Evolutionary conservation across 1,140 invertebrate species (phyloP).

Genomic region (Nephotettix cincticeps): DNA sequence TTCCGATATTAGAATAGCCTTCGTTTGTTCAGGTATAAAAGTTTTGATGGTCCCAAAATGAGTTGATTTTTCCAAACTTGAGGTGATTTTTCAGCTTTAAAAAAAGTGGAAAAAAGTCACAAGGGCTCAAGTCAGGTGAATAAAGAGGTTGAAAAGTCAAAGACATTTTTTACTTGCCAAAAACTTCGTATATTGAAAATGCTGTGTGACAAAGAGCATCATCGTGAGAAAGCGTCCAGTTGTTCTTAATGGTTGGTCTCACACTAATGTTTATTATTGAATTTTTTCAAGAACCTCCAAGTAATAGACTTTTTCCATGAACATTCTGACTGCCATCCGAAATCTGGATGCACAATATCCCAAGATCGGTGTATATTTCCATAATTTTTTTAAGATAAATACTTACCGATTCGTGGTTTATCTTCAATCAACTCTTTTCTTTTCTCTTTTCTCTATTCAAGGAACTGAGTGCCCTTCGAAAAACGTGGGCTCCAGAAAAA

Average conservation of each 20-base stretch:
- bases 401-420: no score
- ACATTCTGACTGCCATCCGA: no score
- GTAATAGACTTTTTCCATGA: no score
- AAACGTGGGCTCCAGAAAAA: no score
- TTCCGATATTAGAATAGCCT: constrained; percentile 39
- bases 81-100: constrained; percentile 38
- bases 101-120: constrained; percentile 41
- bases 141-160: constrained; percentile 41
- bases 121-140: constrained; percentile 40
- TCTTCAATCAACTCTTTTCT: no score
- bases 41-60: constrained; percentile 37
- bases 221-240: constrained; percentile 44
- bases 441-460: no score
- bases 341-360: no score
- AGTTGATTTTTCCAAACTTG: no score
- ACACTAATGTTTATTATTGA: neutral
- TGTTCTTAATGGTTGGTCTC: constrained; percentile 19
- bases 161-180: constrained; percentile 38
- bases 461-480: no score
- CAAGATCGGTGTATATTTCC: no score
- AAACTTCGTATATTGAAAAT: constrained; percentile 35
- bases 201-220: constrained; percentile 41
- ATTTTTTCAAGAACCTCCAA: neutral
- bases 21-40: constrained; percentile 32
- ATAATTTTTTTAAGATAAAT: no score